Evolutionary conservation across 2,797 vertebrate genomes (phyloP).

Genomic region (Neopelma chrysocephalum): DNA sequence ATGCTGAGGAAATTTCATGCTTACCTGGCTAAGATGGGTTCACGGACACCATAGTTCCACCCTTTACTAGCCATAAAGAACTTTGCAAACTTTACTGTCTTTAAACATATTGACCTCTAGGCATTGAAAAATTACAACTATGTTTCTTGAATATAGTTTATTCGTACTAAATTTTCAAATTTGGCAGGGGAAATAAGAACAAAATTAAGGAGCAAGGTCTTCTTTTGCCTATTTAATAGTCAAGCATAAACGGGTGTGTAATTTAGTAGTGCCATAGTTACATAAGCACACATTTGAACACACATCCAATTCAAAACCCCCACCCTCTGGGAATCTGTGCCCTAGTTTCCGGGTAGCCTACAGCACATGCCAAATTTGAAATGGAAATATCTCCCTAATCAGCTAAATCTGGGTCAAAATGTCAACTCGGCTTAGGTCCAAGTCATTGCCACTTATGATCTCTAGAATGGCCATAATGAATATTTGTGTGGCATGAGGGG

Average conservation of each 20-base stretch:
- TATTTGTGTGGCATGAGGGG: not conserved
- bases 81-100: not conserved
- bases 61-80: not conserved
- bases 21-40: not conserved
- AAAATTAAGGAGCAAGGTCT: not conserved
- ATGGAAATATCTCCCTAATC: conserved; percentile 48
- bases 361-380: conserved; percentile 44
- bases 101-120: not conserved
- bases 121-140: not conserved
- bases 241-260: not conserved
- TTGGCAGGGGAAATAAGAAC: not conserved
- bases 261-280: not conserved
- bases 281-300: conserved; percentile 3
- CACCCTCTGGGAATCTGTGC: conserved; percentile 22
- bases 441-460: not conserved
- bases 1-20: not conserved
- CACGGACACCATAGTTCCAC: not conserved
- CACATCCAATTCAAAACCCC: not conserved
- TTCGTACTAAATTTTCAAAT: not conserved
- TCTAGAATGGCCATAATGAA: not conserved
- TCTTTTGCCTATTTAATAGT: not conserved
- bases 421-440: not conserved
- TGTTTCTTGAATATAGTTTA: not conserved
- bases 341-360: conserved; percentile 31
- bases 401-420: conserved; percentile 59